Evolutionary conservation across 2,113 vertebrate species (phyloP), one percentile per base, ranked within the genome.

Genomic region (Malurus melanocephalus): DNA sequence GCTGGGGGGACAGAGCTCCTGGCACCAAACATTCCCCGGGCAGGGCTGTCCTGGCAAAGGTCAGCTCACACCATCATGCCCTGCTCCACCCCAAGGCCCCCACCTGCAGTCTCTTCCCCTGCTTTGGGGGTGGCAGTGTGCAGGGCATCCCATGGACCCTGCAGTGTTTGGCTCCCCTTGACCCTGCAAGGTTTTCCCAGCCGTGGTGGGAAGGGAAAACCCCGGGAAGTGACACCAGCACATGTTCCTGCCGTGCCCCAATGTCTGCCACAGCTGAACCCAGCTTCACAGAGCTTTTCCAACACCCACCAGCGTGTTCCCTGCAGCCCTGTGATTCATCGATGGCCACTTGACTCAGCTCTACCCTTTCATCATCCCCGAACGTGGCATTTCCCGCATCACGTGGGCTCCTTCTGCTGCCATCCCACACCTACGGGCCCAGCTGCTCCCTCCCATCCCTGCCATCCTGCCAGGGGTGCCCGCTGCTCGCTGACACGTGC

Each of bases 111-210:
- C 10, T n/a, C 46, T 71, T 16, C 22, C 56, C 85, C 28, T 53
- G n/a, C 33, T 43, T 13, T 0, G 0, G 60, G 45, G 6, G 1
- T 1, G 1, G n/a, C 56, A 71, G 35, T 0, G 0, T 28, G 51
- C 0, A 19, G 7, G 27, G 26, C 10, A 46, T 2, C 49, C 32
- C 24, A 3, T 1, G 3, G 38, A 35, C 38, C 52, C 38, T 0
- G 0, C 0, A 2, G 13, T 0, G 2, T 22, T 60, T 0, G 1
- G 6, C 10, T 51, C 20, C 17, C 52, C 57, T 17, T 30, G 42
- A 66, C 32, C 38, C 38, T 1, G 0, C 0, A 2, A 24, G 1
- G 0, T 26, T 51, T 46, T 19, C 45, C 49, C 9, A 13, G 30
- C 16, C 52, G 19, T 13, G 55, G 10, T 23, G 33, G 69, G 48